phyloP scores from a whole-genome alignment of 2,888 invertebrate genomes.

The Lathronympha strigana region DNA sequence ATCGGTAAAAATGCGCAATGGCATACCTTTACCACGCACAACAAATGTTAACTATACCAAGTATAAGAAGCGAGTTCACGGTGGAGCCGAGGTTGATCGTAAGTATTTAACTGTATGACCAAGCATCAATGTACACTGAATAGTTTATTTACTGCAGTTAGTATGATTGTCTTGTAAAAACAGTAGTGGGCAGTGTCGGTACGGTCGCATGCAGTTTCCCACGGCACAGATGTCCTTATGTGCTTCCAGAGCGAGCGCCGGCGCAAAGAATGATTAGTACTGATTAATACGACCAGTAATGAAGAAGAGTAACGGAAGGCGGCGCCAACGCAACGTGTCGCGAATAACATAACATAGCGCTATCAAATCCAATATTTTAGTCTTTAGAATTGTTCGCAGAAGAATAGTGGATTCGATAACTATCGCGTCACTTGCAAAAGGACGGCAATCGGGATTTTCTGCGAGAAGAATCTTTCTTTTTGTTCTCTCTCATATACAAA shows the following conservation, averaged over 20 bases:
- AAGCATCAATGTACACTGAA: conserved; percentile 12
- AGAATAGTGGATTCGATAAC: too few species aligned
- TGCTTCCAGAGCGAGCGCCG: conserved; percentile 52
- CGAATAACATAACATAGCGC: background rate
- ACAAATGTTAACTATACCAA: background rate
- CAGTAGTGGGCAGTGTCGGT: conserved; percentile 39
- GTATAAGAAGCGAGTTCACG: conserved; percentile 17
- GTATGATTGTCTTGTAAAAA: background rate
- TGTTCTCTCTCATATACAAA: too few species aligned
- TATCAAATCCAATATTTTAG: too few species aligned
- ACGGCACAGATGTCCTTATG: conserved; percentile 78
- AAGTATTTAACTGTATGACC: background rate
- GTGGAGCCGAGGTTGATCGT: background rate
- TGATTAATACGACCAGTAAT: conserved; percentile 46
- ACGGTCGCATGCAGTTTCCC: conserved; percentile 63
- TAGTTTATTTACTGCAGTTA: background rate
- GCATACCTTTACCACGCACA: conserved; percentile 57
- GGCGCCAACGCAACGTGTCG: conserved; percentile 25
- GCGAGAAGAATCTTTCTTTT: too few species aligned
- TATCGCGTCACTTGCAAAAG: too few species aligned
- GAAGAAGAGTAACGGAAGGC: conserved; percentile 33
- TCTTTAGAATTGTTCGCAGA: too few species aligned
- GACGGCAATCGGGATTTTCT: too few species aligned
- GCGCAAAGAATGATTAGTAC: conserved; percentile 46
- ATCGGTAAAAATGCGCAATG: conserved; percentile 63